These are phyloP conservation scores for Anaspis maculata DNA, from an alignment of 2,888 invertebrate species.

Conservation along the genomic window DNA sequence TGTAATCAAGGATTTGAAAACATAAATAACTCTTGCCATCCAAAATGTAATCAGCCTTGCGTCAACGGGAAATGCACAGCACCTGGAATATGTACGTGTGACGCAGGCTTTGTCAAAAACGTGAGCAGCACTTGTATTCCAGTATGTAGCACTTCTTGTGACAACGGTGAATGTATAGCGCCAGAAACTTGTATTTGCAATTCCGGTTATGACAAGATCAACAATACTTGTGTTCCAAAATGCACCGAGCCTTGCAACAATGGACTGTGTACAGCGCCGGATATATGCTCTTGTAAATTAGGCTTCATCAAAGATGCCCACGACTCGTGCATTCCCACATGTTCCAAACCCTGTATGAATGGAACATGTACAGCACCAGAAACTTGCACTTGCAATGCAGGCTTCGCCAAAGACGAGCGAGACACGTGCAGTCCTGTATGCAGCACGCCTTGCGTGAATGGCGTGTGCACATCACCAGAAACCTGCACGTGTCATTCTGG, in stretches of 20 bases:
- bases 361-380: constrained; percentile 23
- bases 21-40: no score
- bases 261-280: constrained; percentile 20
- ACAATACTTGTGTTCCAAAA: constrained; percentile 16
- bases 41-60: no score
- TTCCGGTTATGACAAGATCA: constrained; percentile 9
- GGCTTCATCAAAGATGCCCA: constrained; percentile 20
- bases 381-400: constrained; percentile 11
- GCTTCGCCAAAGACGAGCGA: no score
- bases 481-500: constrained; percentile 41
- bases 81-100: no score
- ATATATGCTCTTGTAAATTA: constrained; percentile 23
- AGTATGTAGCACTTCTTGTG: constrained; percentile 4
- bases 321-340: constrained; percentile 23
- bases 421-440: constrained; percentile 44
- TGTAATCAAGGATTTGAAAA: no score
- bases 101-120: no score
- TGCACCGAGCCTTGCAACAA: constrained; percentile 20
- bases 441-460: constrained; percentile 48
- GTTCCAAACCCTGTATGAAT: constrained; percentile 25
- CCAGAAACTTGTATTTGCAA: constrained; percentile 19
- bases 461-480: constrained; percentile 39
- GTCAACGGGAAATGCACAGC: no score
- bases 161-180: constrained; percentile 13
- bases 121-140: no score